Conservation (phyloP, 2,113 vertebrate species). For the Etheostoma cragini region DNA sequence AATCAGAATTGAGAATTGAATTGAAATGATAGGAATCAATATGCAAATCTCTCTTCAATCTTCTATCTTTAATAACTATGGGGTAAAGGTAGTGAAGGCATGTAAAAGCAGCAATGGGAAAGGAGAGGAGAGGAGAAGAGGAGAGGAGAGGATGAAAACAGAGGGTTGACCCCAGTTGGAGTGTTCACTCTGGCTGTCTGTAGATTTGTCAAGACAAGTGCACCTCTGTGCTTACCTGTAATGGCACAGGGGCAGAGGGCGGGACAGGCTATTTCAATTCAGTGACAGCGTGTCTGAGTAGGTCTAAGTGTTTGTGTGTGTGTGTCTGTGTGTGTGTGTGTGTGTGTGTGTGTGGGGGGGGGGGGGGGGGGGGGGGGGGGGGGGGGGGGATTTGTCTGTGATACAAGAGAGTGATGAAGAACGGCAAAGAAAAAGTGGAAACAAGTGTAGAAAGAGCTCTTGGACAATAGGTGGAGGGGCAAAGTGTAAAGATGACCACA, state of each 20-base stretch:
- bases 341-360: constrained; percentile 6
- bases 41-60: too few relatives aligned
- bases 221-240: constrained; percentile 64
- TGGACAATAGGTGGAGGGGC: constrained; percentile 59
- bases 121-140: constrained; percentile 14
- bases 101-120: not conserved
- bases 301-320: constrained; percentile 51
- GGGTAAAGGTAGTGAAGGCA: not conserved
- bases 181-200: constrained; percentile 57
- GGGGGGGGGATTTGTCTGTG: too few relatives aligned
- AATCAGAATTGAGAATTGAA: too few relatives aligned
- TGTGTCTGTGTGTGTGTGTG: constrained; percentile 33
- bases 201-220: constrained; percentile 72
- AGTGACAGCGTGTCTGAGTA: constrained; percentile 64
- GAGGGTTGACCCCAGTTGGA: constrained; percentile 52
- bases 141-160: constrained; percentile 9
- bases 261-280: constrained; percentile 70
- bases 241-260: constrained; percentile 58
- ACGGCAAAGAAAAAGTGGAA: constrained; percentile 48
- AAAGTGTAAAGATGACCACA: constrained; percentile 65
- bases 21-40: not conserved
- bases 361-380: too few relatives aligned
- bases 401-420: constrained; percentile 42
- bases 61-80: not conserved
- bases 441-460: constrained; percentile 52